Evolutionary conservation across 1,140 invertebrate genomes (phyloP).

Genomic region (Elymnias hypermnestra): DNA sequence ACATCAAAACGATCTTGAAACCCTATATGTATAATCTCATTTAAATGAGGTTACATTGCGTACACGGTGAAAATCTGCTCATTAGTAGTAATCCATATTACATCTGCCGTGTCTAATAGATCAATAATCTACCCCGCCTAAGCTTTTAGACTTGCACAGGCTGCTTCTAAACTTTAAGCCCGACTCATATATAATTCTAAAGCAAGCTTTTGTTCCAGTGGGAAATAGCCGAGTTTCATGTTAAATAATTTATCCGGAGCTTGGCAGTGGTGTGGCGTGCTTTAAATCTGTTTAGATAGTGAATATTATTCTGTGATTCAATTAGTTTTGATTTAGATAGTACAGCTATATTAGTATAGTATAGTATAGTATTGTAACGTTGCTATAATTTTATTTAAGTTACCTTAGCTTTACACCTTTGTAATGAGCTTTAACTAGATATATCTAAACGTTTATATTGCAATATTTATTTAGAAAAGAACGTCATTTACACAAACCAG

Average conservation of each 20-base stretch:
- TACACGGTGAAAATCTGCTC: too few species aligned
- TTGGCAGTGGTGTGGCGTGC: slow-evolving; percentile 26
- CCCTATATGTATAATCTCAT: too few species aligned
- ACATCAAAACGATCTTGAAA: too few species aligned
- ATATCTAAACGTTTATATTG: too few species aligned
- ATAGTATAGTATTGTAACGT: too few species aligned
- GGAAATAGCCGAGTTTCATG: slow-evolving; percentile 66
- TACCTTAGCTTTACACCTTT: not conserved
- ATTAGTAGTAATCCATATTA: too few species aligned
- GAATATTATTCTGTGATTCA: slow-evolving; percentile 21
- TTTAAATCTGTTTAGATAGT: slow-evolving; percentile 33
- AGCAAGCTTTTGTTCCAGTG: slow-evolving; percentile 67
- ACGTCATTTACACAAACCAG: too few species aligned
- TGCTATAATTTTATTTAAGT: not conserved
- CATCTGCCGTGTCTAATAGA: slow-evolving; percentile 34
- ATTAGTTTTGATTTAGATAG: slow-evolving; percentile 22
- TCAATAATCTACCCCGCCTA: slow-evolving; percentile 30
- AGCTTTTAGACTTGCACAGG: slow-evolving; percentile 73
- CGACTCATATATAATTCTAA: slow-evolving; percentile 73
- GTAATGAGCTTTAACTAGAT: too few species aligned
- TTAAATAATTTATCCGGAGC: slow-evolving; percentile 64
- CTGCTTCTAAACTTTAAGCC: slow-evolving; percentile 74
- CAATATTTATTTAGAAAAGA: too few species aligned
- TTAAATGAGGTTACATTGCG: too few species aligned
- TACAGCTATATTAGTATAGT: too few species aligned